Evolutionary conservation across 2,888 invertebrate genomes (phyloP).

Genomic region (Gastracanthus pulcherrimus): DNA sequence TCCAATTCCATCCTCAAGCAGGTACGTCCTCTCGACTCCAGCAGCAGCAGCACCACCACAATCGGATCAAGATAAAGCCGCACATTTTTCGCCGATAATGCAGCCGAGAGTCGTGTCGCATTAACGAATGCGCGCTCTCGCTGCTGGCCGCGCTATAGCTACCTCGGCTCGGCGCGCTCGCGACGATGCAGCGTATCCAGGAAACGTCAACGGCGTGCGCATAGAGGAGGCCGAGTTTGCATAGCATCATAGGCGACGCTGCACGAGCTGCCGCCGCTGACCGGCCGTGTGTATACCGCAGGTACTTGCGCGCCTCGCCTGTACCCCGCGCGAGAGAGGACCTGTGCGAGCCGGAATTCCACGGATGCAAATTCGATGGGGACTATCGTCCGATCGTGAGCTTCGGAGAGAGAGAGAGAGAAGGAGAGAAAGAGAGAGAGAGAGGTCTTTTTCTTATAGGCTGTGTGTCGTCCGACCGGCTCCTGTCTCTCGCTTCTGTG

Average conservation of each 20-base stretch:
- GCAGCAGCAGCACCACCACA: not conserved
- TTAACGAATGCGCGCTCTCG: constrained; percentile 58
- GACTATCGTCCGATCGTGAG: constrained; percentile 76
- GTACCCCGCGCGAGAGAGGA: not conserved
- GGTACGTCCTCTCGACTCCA: not conserved
- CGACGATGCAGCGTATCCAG: constrained; percentile 50
- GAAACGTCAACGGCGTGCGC: constrained; percentile 54
- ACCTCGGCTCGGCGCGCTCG: not conserved
- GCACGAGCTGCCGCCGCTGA: constrained; percentile 12
- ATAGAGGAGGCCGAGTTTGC: constrained; percentile 40
- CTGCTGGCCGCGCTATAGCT: not conserved
- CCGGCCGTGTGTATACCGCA: not conserved
- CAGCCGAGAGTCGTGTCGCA: constrained; percentile 55
- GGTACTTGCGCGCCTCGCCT: not conserved
- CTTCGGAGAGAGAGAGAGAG: constrained; percentile 21
- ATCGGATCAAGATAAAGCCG: constrained; percentile 56
- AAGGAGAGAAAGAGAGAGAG: not conserved
- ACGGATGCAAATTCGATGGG: constrained; percentile 76
- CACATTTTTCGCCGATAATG: constrained; percentile 48
- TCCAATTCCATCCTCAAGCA: no score
- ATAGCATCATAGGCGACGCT: constrained; percentile 48
- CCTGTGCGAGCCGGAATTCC: constrained; percentile 70
- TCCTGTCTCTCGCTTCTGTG: not conserved
- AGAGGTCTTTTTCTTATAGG: not conserved
- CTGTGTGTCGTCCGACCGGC: not conserved